Base-by-base conservation (phyloP, 2,888 invertebrate genomes). In the Mythimna lalbum region DNA sequence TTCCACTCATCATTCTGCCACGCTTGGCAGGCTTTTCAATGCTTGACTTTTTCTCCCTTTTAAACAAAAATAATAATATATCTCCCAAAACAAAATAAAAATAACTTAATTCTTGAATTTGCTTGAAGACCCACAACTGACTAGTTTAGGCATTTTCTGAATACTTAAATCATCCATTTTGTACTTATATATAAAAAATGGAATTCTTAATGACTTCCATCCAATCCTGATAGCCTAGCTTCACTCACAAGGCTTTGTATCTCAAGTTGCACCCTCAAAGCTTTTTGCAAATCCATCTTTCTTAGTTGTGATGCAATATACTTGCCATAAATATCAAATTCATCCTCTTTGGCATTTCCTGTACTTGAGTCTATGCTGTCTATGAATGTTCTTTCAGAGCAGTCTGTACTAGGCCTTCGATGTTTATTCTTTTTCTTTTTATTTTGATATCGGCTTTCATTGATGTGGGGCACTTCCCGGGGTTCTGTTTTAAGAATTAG, bases 291-390 rank as follows among this genome's bases (percentile, higher is more conserved):
- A 49, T 92, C 90, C 92, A 96, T 93, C 61, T 90, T 91, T 65
- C 95, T 91, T n/a, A 96, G 79, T 70, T 96, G 96, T 59, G 93
- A 88, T 14, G 95, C 95, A 49, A 96, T 93, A 69, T 93, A 95
- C 83, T 93, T 94, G 0, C 95, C 95, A 81, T 95, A 96, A 43
- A 95, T 93, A 81, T 95, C 95, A 90, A 95, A 96, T 74, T 96
- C 96, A 87, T 96, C 96, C 55, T 95, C 94, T 52, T 88, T 90
- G 1, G 57, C 50, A 31, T 82, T 83, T 66, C 89, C 90, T 55
- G 82, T 50, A 31, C 72, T 81, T 6, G 88, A 88, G 72, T 90
- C 89, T 70, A 87, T 80, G 65, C 89, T 91, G 0, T 81, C 84
- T 69, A 87, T 74, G 47, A 84, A 88, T 21, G 87, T 89, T 74